Evolutionary conservation across 2,888 invertebrate genomes (phyloP).

Genomic region (Lycophotia porphyrea): DNA sequence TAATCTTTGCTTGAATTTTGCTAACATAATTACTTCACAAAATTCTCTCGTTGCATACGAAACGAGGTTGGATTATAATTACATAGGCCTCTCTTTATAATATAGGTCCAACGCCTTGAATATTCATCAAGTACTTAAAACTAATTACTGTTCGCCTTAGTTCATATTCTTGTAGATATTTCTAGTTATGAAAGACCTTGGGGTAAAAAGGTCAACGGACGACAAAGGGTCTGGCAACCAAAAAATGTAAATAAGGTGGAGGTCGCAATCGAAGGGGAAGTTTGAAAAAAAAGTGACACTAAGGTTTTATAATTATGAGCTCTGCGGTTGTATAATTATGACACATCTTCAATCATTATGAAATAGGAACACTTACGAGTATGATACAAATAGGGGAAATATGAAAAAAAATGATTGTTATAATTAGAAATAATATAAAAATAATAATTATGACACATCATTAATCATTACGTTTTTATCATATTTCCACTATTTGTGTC

Average conservation of each 20-base stretch:
- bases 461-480: no score
- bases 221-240: slow-evolving; percentile 24
- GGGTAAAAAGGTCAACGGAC: slow-evolving; percentile 24
- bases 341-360: no score
- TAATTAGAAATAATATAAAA: no score
- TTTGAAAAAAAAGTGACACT: slow-evolving; percentile 13
- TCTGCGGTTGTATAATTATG: slow-evolving; percentile 5
- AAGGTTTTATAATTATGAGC: slow-evolving; percentile 33
- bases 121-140: slow-evolving; percentile 57
- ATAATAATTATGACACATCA: no score
- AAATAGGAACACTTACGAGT: no score
- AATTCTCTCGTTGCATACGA: slow-evolving; percentile 31
- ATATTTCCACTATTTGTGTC: no score
- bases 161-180: slow-evolving; percentile 33
- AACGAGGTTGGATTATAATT: slow-evolving; percentile 43
- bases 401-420: no score
- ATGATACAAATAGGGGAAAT: no score
- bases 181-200: slow-evolving; percentile 31
- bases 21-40: slow-evolving; percentile 12
- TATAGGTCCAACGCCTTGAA: slow-evolving; percentile 37
- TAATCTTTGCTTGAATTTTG: neutral
- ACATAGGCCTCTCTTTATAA: slow-evolving; percentile 32
- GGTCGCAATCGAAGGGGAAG: slow-evolving; percentile 11
- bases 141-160: slow-evolving; percentile 47
- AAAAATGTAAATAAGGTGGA: neutral